Evolutionary conservation across 1,140 invertebrate species (phyloP).

Genomic region (Piezodorus guildinii): DNA sequence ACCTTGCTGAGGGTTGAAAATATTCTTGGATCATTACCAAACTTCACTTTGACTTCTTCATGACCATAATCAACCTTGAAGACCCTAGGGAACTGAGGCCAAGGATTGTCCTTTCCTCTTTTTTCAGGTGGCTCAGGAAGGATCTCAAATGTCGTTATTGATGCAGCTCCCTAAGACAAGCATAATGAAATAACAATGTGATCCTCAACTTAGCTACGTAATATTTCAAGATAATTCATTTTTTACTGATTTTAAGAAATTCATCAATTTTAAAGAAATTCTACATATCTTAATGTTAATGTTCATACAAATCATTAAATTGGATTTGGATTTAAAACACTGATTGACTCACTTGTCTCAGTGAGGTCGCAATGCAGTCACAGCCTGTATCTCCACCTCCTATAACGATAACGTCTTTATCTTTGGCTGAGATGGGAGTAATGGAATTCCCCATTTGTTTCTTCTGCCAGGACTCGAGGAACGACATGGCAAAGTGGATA

Average conservation of each 20-base stretch:
- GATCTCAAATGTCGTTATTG: slow-evolving; percentile 95
- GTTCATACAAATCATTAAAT: too few species aligned
- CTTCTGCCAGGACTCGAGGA: slow-evolving; percentile 94
- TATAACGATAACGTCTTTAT: slow-evolving; percentile 92
- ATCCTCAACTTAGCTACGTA: too few species aligned
- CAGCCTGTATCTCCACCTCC: slow-evolving; percentile 99
- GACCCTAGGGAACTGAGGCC: slow-evolving; percentile 95
- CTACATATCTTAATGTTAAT: too few species aligned
- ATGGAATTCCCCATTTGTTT: slow-evolving; percentile 67
- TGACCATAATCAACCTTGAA: slow-evolving; percentile 98
- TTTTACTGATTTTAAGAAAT: too few species aligned
- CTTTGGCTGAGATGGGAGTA: slow-evolving; percentile 64
- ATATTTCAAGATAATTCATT: too few species aligned
- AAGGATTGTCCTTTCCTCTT: slow-evolving; percentile 81
- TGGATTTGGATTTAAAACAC: neutral
- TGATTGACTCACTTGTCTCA: slow-evolving; percentile 58
- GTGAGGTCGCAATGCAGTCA: slow-evolving; percentile 96
- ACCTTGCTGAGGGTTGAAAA: slow-evolving; percentile 87
- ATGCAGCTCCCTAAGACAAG: slow-evolving; percentile 67
- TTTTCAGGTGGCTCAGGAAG: slow-evolving; percentile 76
- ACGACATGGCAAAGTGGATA: slow-evolving; percentile 96
- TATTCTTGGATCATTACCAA: slow-evolving; percentile 84
- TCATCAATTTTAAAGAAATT: too few species aligned
- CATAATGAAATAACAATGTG: too few species aligned
- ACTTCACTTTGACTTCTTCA: slow-evolving; percentile 87